These are phyloP conservation scores for Netelia fuscicornis DNA, from an alignment of 2,888 invertebrate genomes.

Conservation along the genomic window DNA sequence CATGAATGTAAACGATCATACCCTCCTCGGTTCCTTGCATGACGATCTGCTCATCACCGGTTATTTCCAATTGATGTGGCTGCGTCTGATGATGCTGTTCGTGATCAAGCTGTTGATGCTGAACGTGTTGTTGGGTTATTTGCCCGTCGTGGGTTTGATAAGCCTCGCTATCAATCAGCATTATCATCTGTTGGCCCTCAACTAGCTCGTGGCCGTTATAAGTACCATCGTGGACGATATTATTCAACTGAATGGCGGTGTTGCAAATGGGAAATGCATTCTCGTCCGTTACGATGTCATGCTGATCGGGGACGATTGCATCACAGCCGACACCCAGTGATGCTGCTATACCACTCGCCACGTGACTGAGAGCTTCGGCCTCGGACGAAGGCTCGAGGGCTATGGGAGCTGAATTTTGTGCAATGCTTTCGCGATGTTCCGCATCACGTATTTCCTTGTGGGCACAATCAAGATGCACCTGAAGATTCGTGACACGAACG, in stretches of 20 bases:
- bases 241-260: constrained; percentile 72
- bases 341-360: constrained; percentile 87
- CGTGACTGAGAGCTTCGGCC: constrained; percentile 86
- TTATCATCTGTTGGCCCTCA: constrained; percentile 82
- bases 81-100: constrained; percentile 74
- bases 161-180: constrained; percentile 79
- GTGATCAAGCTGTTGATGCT: constrained; percentile 69
- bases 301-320: constrained; percentile 87
- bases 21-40: constrained; percentile 81
- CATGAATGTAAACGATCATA: constrained; percentile 82
- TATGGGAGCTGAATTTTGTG: constrained; percentile 69
- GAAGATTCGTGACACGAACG: constrained; percentile 89
- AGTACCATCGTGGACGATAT: constrained; percentile 71
- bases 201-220: constrained; percentile 84
- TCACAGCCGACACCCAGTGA: constrained; percentile 86
- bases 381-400: constrained; percentile 86
- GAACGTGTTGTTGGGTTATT: constrained; percentile 74
- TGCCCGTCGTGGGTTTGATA: constrained; percentile 78
- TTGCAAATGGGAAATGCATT: constrained; percentile 75
- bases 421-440: constrained; percentile 53
- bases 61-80: constrained; percentile 79
- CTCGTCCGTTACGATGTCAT: constrained; percentile 76
- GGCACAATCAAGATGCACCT: constrained; percentile 83
- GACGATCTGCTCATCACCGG: constrained; percentile 79
- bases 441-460: constrained; percentile 76